These are phyloP conservation scores for Xyrichtys novacula DNA, from an alignment of 2,797 vertebrate genomes.

Conservation along the genomic window DNA sequence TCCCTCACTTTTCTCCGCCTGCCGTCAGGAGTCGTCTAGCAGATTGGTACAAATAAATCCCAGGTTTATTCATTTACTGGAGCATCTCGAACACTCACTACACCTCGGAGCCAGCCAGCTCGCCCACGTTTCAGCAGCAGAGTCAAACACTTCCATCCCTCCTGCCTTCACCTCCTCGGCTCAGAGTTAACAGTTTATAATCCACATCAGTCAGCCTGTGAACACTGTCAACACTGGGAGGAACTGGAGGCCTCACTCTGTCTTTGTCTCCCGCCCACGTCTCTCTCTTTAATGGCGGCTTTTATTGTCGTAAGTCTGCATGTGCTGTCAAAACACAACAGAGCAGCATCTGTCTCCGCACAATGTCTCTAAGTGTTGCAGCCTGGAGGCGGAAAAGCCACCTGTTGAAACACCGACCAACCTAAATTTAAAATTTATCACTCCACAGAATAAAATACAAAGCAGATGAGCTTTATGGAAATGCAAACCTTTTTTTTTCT, in stretches of 20 bases:
- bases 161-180: slow-evolving; percentile 8
- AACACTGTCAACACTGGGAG: neutral
- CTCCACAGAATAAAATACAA: neutral
- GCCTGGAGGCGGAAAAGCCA: slow-evolving; percentile 3
- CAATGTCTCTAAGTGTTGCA: neutral
- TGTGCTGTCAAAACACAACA: slow-evolving; percentile 18
- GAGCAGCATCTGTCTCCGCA: slow-evolving; percentile 8
- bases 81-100: slow-evolving; percentile 2
- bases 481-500: neutral
- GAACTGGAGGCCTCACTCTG: neutral
- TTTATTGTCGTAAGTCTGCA: slow-evolving; percentile 1
- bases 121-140: slow-evolving; percentile 1
- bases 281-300: neutral
- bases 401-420: slow-evolving; percentile 4
- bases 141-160: slow-evolving; percentile 8
- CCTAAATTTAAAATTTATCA: neutral
- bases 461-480: neutral
- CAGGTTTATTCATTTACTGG: slow-evolving; percentile 49
- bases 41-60: slow-evolving; percentile 53
- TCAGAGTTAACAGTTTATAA: neutral
- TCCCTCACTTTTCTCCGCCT: slow-evolving; percentile 22
- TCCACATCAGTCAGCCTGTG: slow-evolving; percentile 1
- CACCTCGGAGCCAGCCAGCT: slow-evolving; percentile 2
- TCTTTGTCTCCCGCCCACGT: neutral
- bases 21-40: slow-evolving; percentile 35